Base-by-base conservation (phyloP, 2,888 invertebrate species). In the Phorcus lineatus region DNA sequence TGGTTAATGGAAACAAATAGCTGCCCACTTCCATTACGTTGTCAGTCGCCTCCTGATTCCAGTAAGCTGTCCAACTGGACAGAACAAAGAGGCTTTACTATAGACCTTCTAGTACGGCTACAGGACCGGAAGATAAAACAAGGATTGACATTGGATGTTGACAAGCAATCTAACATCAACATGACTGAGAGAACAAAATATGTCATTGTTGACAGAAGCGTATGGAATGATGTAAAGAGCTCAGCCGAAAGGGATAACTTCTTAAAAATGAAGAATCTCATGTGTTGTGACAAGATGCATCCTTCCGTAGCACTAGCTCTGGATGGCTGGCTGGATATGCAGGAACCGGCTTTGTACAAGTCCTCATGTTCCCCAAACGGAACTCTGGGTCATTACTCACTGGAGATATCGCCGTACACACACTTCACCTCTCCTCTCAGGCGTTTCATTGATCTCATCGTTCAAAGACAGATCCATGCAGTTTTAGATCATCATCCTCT, bases 381-480 rank as follows among this genome's bases (percentile, higher is more conserved):
- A 16, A 82, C 84, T 52, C 80, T 79, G 0, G 80, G 47, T 17
- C 89, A 88, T 81, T 88, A 84, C 70, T 84, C 85, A 66, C 76
- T 88, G 9, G 78, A 84, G 40, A 83, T 86, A 62, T 22, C 67
- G 81, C 24, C 85, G 0, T 87, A 87, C 81, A 83, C 82, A 0
- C 87, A 87, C 53, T 87, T 87, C 79, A 87, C 87, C 0, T 87
- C 87, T 24, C 87, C 87, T 17, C 83, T 87, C 16, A 76, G 87
- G 47, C 74, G 87, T 28, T 87, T 84, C 70, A 82, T 79, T 11
- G 87, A 87, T 67, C 75, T 86, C 40, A 79, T 86, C n/a, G 79
- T 81, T 16, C 86, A 89, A 31, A 78, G 89, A 31, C 82, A 86
- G 13, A 31, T 89, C 2, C 86, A 86, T 80, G 86, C 87, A 17